phyloP scores from a whole-genome alignment of 1,140 invertebrate genomes.

The Maconellicoccus hirsutus region DNA sequence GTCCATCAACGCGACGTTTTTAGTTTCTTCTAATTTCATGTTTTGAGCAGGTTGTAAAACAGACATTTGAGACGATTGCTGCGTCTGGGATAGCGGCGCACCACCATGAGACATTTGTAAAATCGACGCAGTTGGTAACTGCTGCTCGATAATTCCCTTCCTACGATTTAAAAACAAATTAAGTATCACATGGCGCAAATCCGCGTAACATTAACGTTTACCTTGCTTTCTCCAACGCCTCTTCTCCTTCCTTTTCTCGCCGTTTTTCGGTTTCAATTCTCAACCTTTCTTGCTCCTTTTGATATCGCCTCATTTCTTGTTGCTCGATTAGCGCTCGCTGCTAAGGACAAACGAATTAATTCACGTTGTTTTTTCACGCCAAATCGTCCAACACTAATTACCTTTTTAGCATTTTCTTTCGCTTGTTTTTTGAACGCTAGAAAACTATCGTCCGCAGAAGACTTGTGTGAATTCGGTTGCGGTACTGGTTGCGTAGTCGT shows the following conservation, averaged over 20 bases:
- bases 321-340: constrained; percentile 72
- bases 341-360: constrained; percentile 35
- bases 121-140: constrained; percentile 42
- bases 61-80: neutral
- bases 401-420: constrained; percentile 82
- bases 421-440: constrained; percentile 88
- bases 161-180: too few species aligned
- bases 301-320: constrained; percentile 54
- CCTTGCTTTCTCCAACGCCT: constrained; percentile 55
- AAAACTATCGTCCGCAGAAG: constrained; percentile 43
- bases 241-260: constrained; percentile 66
- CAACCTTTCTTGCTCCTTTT: constrained; percentile 73
- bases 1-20: constrained; percentile 40
- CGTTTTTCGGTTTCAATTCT: constrained; percentile 66
- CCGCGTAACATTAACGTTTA: constrained; percentile 27
- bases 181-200: too few species aligned
- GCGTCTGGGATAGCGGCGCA: constrained; percentile 44
- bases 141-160: constrained; percentile 42
- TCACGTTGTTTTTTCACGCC: constrained; percentile 24
- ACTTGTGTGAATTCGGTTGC: constrained; percentile 31
- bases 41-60: constrained; percentile 32
- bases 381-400: constrained; percentile 30
- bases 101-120: constrained; percentile 40
- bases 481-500: constrained; percentile 28
- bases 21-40: constrained; percentile 43